Conservation (phyloP, 2,797 vertebrate genomes). For the Florisuga fusca region DNA sequence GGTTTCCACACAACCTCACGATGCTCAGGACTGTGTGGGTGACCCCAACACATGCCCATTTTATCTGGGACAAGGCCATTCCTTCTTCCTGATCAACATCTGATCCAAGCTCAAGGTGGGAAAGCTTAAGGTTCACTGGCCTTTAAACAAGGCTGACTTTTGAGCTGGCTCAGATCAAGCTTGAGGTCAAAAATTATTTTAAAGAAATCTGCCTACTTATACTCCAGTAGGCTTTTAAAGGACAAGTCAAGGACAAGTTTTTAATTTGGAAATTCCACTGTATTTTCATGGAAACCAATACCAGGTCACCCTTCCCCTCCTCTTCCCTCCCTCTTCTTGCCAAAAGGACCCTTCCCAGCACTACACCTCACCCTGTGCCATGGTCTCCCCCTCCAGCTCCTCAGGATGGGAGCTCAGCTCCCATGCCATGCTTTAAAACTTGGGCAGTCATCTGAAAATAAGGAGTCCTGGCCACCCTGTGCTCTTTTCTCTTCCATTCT, state of each 20-base stretch:
- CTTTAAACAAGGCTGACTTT: not conserved
- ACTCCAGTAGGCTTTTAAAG: not conserved
- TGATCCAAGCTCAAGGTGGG: not conserved
- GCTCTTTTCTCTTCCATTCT: not conserved
- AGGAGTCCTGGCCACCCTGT: not conserved
- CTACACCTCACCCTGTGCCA: accelerated
- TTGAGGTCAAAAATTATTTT: not conserved
- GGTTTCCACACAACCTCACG: not conserved
- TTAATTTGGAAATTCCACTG: not conserved
- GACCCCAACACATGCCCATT: not conserved
- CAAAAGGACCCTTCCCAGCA: not conserved
- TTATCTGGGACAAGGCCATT: not conserved
- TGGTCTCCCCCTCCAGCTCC: not conserved
- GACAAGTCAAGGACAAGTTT: too few relatives aligned
- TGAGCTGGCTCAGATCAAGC: not conserved
- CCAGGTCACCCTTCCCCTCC: not conserved
- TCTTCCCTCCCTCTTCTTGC: not conserved
- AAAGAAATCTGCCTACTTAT: not conserved
- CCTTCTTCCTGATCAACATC: not conserved
- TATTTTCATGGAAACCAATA: accelerated
- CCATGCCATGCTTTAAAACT: not conserved
- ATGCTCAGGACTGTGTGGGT: accelerated
- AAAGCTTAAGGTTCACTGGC: not conserved
- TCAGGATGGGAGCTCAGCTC: not conserved
- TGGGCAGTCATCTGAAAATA: not conserved